Evolutionary conservation across 2,888 invertebrate species (phyloP), one percentile per base, ranked within the genome.

Genomic region (Apeira syringaria): DNA sequence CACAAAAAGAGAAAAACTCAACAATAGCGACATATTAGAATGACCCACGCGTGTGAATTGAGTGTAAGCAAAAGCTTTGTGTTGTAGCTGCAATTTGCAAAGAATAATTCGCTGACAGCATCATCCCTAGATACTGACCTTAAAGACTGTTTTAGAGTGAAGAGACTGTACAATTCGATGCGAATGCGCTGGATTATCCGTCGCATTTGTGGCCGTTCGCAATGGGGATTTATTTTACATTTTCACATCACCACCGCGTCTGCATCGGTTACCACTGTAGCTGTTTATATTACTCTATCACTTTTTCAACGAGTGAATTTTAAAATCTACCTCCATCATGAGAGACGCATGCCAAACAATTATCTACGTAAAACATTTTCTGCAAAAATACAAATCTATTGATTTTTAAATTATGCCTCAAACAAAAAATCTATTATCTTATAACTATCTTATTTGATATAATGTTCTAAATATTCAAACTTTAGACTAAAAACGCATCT

Each of bases 211-310:
- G 55, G 58, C 60, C 64, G 60, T 68, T 71, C 61, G 70, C 51
- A 34, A 65, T 55, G 70, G 77, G 77, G 81, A 71, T 80, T 79
- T 67, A 72, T 59, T 84, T 82, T 68, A 84, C 80, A 83, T 77
- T 78, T 78, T 74, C 73, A 64, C 73, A 64, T 70, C 68, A 56
- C 73, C 68, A 71, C 67, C 66, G 64, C 66, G 64, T 60, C 57
- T 40, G 53, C 56, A 55, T 68, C 20, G 33, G 18, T 59, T 64
- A n/a, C 60, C 58, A 60, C 15, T 4, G 4, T 15, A 4, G 3
- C 4, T 15, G 15, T 15, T 15, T 15, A n/a, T 15, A 15, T 15
- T 15, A 2, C 15, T 15, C 4, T 15, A 3, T 15, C 15, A 15
- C 4, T 15, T 15, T 3, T 15, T 15, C 15, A n/a, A n/a, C n/a